Conservation (phyloP, 2,797 vertebrate species). For the Eutrigla gurnardus region DNA sequence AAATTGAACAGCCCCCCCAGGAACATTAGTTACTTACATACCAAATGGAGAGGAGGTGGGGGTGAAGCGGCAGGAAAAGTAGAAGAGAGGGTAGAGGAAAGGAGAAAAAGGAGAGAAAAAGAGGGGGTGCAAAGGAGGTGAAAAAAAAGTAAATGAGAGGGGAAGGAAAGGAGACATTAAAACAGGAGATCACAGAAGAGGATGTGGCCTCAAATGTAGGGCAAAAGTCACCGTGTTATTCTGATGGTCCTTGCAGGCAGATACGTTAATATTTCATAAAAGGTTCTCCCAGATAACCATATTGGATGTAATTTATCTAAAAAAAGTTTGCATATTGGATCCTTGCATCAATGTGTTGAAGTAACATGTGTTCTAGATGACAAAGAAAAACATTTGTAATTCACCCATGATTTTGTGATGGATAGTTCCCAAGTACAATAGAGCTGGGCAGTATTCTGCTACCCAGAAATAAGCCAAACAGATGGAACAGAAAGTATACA, state of each 20-base stretch:
- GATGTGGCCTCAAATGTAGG: slow-evolving; percentile 56
- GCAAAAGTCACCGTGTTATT: slow-evolving; percentile 58
- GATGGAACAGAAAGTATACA: too few species aligned
- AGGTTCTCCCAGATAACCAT: slow-evolving; percentile 2
- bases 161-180: slow-evolving; percentile 39
- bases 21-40: slow-evolving; percentile 69
- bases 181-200: slow-evolving; percentile 52
- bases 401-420: background rate
- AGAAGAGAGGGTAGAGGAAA: slow-evolving; percentile 27
- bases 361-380: background rate
- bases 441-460: too few species aligned
- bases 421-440: background rate
- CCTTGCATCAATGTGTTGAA: background rate
- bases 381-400: slow-evolving; percentile 4
- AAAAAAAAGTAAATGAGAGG: slow-evolving; percentile 31
- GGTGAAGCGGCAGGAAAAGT: slow-evolving; percentile 25
- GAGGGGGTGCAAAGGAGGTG: slow-evolving; percentile 18
- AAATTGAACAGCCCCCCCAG: slow-evolving; percentile 69
- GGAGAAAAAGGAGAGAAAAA: slow-evolving; percentile 2
- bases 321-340: background rate
- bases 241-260: slow-evolving; percentile 24
- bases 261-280: slow-evolving; percentile 16
- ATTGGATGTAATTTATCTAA: slow-evolving; percentile 15
- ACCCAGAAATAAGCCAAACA: too few species aligned
- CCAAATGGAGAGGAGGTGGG: slow-evolving; percentile 43